A percentile compares a stretch with the other conserved stretches of the same genome.
These are phyloP conservation scores for Salpingus planirostris DNA, from an alignment of 2,888 invertebrate species.

Conservation along the genomic window DNA sequence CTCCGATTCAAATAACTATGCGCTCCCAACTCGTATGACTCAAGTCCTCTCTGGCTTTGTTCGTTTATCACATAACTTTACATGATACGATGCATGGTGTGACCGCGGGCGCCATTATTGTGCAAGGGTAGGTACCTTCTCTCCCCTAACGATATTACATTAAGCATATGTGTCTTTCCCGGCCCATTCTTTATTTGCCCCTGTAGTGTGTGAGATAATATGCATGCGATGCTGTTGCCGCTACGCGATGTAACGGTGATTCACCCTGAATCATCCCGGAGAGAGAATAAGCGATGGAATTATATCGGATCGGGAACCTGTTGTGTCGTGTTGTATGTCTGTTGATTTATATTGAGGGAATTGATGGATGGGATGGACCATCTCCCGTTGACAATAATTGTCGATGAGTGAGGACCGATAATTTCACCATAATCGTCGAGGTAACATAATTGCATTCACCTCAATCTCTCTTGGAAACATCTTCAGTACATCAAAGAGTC, in stretches of 20 bases:
- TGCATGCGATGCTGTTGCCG: no score
- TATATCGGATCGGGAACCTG: constrained; percentile 15
- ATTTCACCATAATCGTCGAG: no score
- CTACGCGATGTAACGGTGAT: no score
- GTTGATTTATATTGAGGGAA: constrained; percentile 14
- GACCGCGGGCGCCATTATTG: constrained; percentile 12
- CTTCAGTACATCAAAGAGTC: no score
- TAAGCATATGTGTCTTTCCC: constrained; percentile 36
- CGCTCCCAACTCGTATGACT: constrained; percentile 12
- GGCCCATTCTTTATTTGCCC: constrained; percentile 18
- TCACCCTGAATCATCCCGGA: constrained; percentile 18
- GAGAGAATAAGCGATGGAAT: constrained; percentile 21
- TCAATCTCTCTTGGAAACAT: no score
- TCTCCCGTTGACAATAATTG: no score
- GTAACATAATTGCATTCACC: no score
- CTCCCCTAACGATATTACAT: constrained; percentile 28
- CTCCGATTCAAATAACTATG: no score
- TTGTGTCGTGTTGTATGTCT: constrained; percentile 9
- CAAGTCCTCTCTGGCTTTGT: constrained; percentile 13
- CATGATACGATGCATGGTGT: constrained; percentile 15
- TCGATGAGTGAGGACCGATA: no score
- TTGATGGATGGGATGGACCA: constrained; percentile 19
- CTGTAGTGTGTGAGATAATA: constrained; percentile 15
- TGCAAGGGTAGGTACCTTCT: no score
- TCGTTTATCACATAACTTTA: constrained; percentile 29